These are phyloP conservation scores for Hyperopisus bebe DNA, from an alignment of 2,113 vertebrate genomes.

Conservation along the genomic window DNA sequence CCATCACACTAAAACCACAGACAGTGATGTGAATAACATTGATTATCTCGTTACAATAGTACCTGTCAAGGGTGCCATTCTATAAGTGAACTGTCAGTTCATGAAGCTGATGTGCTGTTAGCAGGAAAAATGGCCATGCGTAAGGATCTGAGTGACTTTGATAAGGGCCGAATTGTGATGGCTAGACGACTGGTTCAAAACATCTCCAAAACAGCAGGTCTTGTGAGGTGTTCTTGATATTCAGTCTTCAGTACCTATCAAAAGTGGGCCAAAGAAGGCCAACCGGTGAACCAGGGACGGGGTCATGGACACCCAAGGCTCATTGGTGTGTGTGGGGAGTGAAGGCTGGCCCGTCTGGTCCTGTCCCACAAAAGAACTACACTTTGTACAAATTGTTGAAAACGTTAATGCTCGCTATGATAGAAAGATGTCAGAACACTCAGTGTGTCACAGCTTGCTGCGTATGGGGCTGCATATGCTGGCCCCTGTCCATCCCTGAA, in stretches of 20 bases:
- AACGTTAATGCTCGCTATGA: background rate
- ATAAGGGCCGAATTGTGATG: background rate
- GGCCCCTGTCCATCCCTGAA: background rate
- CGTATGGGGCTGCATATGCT: background rate
- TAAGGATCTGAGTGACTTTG: background rate
- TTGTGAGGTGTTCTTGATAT: background rate
- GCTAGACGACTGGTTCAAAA: background rate
- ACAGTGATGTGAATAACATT: background rate
- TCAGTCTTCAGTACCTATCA: background rate
- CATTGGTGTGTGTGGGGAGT: background rate
- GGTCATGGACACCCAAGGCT: background rate
- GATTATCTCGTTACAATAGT: background rate
- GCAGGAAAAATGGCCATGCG: background rate
- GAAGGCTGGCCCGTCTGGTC: background rate
- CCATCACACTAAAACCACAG: background rate
- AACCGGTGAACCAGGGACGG: background rate
- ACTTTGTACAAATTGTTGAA: background rate
- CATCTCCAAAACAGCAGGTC: background rate
- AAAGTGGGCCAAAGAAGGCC: background rate
- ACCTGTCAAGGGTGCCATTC: too few relatives aligned
- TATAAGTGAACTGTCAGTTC: too few relatives aligned
- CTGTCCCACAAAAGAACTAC: background rate
- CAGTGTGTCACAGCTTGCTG: background rate
- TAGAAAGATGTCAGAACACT: background rate
- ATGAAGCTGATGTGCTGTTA: too few relatives aligned